Conservation (phyloP, 1,140 invertebrate genomes). For the silkworm (Bombyx mori) region ASM3026992v2 NC_085110.1:7253501-7254000, state of each 20-base stretch:
- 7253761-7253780: conserved; percentile 40
- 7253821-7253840: conserved; percentile 61
- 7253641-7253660: background rate
- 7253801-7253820: conserved; percentile 66
- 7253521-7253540: too few relatives aligned
- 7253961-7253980: conserved; percentile 21
- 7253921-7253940: conserved; percentile 47
- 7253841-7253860: conserved; percentile 65
- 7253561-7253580: too few relatives aligned
- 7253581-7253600: too few relatives aligned
- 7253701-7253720: conserved; percentile 27
- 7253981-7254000: conserved; percentile 12
- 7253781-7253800: conserved; percentile 38
- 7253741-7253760: conserved; percentile 56
- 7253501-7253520: too few relatives aligned
- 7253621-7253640: too few relatives aligned
- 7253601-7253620: too few relatives aligned
- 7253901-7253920: conserved; percentile 67
- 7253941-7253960: conserved; percentile 21
- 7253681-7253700: conserved; percentile 10
- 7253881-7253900: conserved; percentile 55
- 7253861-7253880: conserved; percentile 59
- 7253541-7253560: too few relatives aligned
- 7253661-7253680: conserved; percentile 31
- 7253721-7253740: conserved; percentile 43